Base-by-base conservation (phyloP, 2,113 vertebrate genomes). In the Cygnus atratus region DNA sequence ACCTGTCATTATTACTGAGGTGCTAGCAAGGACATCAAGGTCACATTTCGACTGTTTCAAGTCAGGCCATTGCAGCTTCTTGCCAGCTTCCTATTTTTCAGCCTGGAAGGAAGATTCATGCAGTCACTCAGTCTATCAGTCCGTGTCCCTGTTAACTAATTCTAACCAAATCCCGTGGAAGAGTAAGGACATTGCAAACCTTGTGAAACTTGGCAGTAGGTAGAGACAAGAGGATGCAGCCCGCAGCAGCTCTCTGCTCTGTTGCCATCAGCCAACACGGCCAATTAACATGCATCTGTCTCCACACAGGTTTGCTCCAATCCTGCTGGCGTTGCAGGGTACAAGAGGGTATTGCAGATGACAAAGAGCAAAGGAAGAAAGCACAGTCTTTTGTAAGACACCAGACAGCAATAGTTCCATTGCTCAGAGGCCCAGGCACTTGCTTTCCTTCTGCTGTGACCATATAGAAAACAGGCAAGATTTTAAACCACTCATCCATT, bases 161-260 rank as follows among this genome's bases (percentile, higher is more conserved):
- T 84, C 87, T 71, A 87, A 67, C 52, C 13, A 21, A 71, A 61
- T 57, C 33, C 46, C 37, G 22, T 0, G 0, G 61, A 67, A 62
- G 19, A 58, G 22, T 0, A 0, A 61, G 78, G 78, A 72, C 19
- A 15, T 86, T 6, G 0, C 24, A 43, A 77, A n/a, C 43, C 18
- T 74, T 52, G 22, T 57, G 52, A 78, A 93, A 81, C 25, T 11
- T 46, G n/a, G 21, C 0, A 3, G 25, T 46, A n/a, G 57, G 76
- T 41, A 50, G 43, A 84, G 59, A 68, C 0, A 2, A 59, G 84
- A 65, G 55, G 20, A 5, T 90, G 76, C 33, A 89, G 37, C 21
- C 28, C 68, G 66, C 91, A 77, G 39, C 76, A 93, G 28, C 31
- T 41, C 2, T 44, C 54, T 68, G 15, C n/a, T 68, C 26, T 88